A percentile compares a stretch with the other conserved stretches of the same genome.
These are phyloP conservation scores for Spheniscus mendiculus DNA, from an alignment of 2,113 vertebrate genomes.

Conservation along the genomic window DNA sequence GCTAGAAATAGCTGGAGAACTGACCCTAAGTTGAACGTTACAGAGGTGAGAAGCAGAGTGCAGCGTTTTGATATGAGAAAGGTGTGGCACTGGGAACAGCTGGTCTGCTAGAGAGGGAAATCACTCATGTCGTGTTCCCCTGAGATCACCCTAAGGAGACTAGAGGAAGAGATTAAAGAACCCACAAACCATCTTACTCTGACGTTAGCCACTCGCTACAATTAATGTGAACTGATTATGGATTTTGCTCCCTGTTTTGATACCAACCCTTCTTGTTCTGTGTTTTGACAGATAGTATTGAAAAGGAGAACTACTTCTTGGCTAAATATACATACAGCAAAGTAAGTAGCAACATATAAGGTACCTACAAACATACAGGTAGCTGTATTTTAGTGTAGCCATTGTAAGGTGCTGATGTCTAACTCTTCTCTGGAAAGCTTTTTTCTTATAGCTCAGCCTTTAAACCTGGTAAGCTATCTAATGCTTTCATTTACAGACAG, in stretches of 20 bases:
- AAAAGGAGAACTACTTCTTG: constrained; percentile 38
- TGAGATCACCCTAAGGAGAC: neutral
- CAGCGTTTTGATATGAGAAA: neutral
- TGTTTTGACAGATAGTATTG: constrained; percentile 57
- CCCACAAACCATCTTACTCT: neutral
- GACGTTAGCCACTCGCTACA: neutral
- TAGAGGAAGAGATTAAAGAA: neutral
- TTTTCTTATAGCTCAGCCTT: neutral
- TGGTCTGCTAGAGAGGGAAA: neutral
- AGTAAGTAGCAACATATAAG: constrained; percentile 9
- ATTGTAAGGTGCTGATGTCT: neutral
- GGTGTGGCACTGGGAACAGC: neutral
- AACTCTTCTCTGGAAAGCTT: neutral
- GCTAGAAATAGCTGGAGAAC: neutral
- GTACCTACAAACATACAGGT: neutral
- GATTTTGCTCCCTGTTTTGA: neutral
- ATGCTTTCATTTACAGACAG: neutral
- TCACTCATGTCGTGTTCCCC: neutral
- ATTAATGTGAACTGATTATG: neutral
- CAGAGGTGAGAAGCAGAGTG: neutral
- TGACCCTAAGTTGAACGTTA: neutral
- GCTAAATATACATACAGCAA: constrained; percentile 43
- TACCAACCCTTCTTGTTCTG: neutral
- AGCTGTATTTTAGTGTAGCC: neutral
- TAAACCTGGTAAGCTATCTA: neutral